phyloP scores from a whole-genome alignment of 2,113 vertebrate species.

The Carollia perspicillata region DNA sequence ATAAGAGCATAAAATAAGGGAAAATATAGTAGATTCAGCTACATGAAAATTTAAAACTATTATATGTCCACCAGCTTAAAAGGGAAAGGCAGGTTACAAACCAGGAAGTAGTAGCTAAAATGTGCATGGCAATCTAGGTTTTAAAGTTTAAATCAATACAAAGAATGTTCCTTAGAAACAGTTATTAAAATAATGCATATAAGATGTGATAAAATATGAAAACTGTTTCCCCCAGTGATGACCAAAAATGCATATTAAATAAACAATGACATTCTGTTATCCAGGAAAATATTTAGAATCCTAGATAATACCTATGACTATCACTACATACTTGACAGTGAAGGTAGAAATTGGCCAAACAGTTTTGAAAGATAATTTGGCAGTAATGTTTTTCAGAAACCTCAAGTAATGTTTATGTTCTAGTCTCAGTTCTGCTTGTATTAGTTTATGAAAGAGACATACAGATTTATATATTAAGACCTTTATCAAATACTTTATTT shows the following conservation, averaged over 20 bases:
- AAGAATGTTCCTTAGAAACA: background rate
- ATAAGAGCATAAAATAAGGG: background rate
- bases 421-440: background rate
- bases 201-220: background rate
- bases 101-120: background rate
- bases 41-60: background rate
- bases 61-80: background rate
- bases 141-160: background rate
- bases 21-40: background rate
- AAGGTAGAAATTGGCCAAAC: background rate
- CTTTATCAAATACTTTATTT: background rate
- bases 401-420: background rate
- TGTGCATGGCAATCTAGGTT: background rate
- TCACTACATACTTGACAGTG: background rate
- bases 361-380: conserved; percentile 1
- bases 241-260: background rate
- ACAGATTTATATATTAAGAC: background rate
- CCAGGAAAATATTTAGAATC: background rate
- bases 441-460: background rate
- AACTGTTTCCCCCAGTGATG: background rate
- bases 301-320: background rate
- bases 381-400: background rate
- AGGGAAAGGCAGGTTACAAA: background rate
- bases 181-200: background rate
- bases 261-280: background rate